Conservation (phyloP, 2,797 vertebrate genomes). For the Pangasius macronema region DNA sequence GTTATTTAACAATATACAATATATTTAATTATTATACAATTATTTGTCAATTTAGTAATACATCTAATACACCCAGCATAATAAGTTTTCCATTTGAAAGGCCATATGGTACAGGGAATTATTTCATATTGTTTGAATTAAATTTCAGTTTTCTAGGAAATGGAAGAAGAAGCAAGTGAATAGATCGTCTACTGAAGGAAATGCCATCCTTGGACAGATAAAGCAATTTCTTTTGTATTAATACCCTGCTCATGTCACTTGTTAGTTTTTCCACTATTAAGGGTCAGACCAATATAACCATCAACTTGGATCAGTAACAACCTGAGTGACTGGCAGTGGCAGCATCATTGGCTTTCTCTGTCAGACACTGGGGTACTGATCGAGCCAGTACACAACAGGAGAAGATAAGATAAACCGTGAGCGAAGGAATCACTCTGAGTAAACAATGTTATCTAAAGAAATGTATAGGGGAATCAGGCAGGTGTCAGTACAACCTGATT, state of each 20-base stretch:
- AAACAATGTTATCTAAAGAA: slow-evolving; percentile 25
- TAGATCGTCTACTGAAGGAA: not conserved
- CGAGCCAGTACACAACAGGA: slow-evolving; percentile 19
- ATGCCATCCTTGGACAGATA: not conserved
- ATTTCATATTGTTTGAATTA: not conserved
- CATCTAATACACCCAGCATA: not conserved
- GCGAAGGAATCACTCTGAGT: slow-evolving; percentile 5
- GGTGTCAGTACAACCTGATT: not conserved
- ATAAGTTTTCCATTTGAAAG: not conserved
- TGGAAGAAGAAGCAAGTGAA: not conserved
- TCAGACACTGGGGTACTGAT: slow-evolving; percentile 23
- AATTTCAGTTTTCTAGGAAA: not conserved
- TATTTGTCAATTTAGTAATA: not conserved
- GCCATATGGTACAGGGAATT: not conserved
- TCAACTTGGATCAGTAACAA: slow-evolving; percentile 41
- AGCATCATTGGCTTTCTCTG: not conserved
- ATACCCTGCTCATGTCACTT: not conserved
- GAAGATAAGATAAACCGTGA: not conserved
- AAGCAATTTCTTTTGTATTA: not conserved
- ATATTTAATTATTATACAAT: not conserved
- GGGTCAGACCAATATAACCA: slow-evolving; percentile 44
- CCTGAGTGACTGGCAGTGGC: slow-evolving; percentile 27
- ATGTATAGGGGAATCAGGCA: not conserved
- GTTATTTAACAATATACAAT: not conserved
- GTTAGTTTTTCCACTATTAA: slow-evolving; percentile 32